phyloP scores from a whole-genome alignment of 2,888 invertebrate species.

The Amiota mariae region DNA sequence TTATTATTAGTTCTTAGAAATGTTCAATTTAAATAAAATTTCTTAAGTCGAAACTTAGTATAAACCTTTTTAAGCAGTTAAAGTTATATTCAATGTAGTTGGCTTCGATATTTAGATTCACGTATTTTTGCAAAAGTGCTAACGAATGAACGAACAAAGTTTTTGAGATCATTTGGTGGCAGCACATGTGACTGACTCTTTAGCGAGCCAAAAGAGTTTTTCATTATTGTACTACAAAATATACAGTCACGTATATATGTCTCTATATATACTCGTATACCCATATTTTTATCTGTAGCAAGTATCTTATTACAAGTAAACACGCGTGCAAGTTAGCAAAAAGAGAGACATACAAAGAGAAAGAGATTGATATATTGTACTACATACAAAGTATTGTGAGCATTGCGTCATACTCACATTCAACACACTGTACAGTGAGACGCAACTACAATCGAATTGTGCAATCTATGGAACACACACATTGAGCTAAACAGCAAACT shows the following conservation, averaged over 20 bases:
- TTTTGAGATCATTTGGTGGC: slow-evolving; percentile 8
- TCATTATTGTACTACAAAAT: too few species aligned
- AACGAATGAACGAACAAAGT: background rate
- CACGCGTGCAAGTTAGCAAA: background rate
- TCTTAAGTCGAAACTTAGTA: too few species aligned
- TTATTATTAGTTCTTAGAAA: too few species aligned
- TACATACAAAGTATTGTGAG: background rate
- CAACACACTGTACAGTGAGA: slow-evolving; percentile 1
- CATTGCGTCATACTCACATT: slow-evolving; percentile 15
- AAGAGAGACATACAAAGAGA: background rate
- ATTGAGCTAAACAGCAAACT: background rate
- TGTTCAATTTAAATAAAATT: too few species aligned
- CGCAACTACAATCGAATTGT: slow-evolving; percentile 8
- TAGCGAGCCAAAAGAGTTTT: too few species aligned
- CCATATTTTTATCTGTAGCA: background rate
- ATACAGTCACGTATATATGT: too few species aligned
- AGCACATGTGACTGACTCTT: background rate
- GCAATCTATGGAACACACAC: slow-evolving; percentile 11
- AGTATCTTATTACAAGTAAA: slow-evolving; percentile 23
- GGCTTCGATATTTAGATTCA: background rate
- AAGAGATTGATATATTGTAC: background rate
- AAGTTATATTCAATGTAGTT: too few species aligned
- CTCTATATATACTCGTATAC: too few species aligned
- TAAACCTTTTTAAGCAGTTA: too few species aligned
- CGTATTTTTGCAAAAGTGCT: background rate